Evolutionary conservation across 2,797 vertebrate species (phyloP).

Genomic region (Sciurus vulgaris): DNA sequence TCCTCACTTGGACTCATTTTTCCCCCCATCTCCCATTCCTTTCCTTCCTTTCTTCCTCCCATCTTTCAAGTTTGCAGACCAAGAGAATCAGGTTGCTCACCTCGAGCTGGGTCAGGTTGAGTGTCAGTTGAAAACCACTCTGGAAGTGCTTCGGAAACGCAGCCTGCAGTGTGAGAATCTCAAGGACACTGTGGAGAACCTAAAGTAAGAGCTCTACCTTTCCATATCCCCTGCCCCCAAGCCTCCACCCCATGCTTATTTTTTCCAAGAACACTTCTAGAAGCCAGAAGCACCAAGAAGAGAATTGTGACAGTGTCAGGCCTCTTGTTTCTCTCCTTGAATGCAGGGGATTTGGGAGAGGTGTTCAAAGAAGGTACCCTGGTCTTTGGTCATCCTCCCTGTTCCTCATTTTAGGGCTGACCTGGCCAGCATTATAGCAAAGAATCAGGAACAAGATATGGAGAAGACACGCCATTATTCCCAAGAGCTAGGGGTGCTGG

Average conservation of each 20-base stretch:
- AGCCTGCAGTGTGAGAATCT: constrained; percentile 93
- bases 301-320: neutral
- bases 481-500: constrained; percentile 88
- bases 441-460: constrained; percentile 80
- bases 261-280: neutral
- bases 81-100: constrained; percentile 92
- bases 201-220: constrained; percentile 88
- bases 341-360: constrained; percentile 3
- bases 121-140: constrained; percentile 87
- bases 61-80: constrained; percentile 92
- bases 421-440: constrained; percentile 85
- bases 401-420: constrained; percentile 83
- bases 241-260: neutral
- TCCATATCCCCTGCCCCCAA: neutral
- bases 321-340: constrained; percentile 2
- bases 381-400: constrained; percentile 8
- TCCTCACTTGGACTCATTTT: neutral
- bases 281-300: constrained; percentile 30
- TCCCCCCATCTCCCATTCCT: neutral
- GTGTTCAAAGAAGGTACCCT: constrained; percentile 30
- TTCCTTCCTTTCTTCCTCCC: neutral
- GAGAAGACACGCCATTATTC: constrained; percentile 88
- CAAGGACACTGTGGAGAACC: constrained; percentile 87
- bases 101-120: constrained; percentile 93
- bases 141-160: constrained; percentile 90